Evolutionary conservation across 2,888 invertebrate genomes (phyloP).

Genomic region (Mesoligia furuncula): DNA sequence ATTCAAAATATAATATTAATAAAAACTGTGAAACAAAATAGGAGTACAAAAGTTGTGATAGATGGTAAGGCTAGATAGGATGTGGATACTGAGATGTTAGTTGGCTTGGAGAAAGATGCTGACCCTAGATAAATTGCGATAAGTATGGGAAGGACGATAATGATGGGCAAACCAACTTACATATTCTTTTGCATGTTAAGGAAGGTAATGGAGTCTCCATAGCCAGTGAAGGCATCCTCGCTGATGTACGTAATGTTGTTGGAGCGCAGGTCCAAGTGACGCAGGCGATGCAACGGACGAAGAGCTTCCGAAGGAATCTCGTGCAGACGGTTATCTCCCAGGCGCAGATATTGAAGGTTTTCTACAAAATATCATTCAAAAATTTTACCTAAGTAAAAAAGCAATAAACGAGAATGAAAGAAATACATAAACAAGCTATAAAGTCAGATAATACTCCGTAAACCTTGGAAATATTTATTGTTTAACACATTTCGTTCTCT

Average conservation of each 20-base stretch:
- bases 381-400: slow-evolving; percentile 10
- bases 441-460: slow-evolving; percentile 30
- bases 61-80: no score
- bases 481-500: slow-evolving; percentile 9
- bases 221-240: slow-evolving; percentile 96
- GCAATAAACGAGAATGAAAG: slow-evolving; percentile 24
- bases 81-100: neutral
- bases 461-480: slow-evolving; percentile 43
- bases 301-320: slow-evolving; percentile 96
- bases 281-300: slow-evolving; percentile 95
- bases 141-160: neutral
- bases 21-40: neutral
- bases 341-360: slow-evolving; percentile 96
- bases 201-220: slow-evolving; percentile 97
- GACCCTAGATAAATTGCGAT: neutral
- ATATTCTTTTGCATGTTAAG: slow-evolving; percentile 97
- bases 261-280: slow-evolving; percentile 96
- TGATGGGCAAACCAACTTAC: slow-evolving; percentile 89
- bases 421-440: slow-evolving; percentile 42
- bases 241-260: slow-evolving; percentile 96
- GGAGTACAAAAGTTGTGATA: no score
- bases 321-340: slow-evolving; percentile 97
- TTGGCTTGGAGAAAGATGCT: no score
- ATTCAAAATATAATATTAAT: neutral
- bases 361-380: slow-evolving; percentile 88